A percentile compares a stretch with the other conserved stretches of the same genome.
phyloP scores from a whole-genome alignment of 2,888 invertebrate species.

The Scaptomyza polygonia region DNA sequence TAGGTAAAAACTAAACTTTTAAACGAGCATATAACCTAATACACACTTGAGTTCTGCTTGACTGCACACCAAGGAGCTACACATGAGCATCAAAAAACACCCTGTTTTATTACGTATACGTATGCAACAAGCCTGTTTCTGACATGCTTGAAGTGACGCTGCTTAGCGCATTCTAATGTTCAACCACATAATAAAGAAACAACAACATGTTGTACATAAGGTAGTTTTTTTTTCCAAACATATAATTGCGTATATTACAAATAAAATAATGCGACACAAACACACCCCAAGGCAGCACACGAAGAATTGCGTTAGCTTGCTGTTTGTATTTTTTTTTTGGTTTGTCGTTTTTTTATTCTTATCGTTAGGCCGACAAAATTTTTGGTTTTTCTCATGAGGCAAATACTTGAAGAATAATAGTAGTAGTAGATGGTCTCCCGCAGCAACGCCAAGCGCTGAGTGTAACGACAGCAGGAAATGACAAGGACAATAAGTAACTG shows the following conservation, averaged over 20 bases:
- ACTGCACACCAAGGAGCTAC: neutral
- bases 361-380: constrained; percentile 44
- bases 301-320: constrained; percentile 56
- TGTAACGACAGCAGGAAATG: constrained; percentile 13
- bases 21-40: no score
- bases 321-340: constrained; percentile 37
- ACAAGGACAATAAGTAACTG: constrained; percentile 11
- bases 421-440: neutral
- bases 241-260: constrained; percentile 57
- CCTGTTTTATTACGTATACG: constrained; percentile 43
- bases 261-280: constrained; percentile 28
- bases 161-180: constrained; percentile 51
- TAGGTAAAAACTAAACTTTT: no score
- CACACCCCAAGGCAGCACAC: constrained; percentile 31
- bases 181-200: constrained; percentile 16
- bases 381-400: constrained; percentile 41
- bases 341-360: no score
- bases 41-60: no score
- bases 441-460: constrained; percentile 9
- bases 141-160: constrained; percentile 63
- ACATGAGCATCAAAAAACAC: constrained; percentile 29
- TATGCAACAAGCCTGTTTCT: constrained; percentile 45
- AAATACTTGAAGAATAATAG: constrained; percentile 48
- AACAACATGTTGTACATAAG: constrained; percentile 2
- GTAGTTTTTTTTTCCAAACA: constrained; percentile 19